Evolutionary conservation across 2,888 invertebrate species (phyloP).

Genomic region (Blastobasis adustella): DNA sequence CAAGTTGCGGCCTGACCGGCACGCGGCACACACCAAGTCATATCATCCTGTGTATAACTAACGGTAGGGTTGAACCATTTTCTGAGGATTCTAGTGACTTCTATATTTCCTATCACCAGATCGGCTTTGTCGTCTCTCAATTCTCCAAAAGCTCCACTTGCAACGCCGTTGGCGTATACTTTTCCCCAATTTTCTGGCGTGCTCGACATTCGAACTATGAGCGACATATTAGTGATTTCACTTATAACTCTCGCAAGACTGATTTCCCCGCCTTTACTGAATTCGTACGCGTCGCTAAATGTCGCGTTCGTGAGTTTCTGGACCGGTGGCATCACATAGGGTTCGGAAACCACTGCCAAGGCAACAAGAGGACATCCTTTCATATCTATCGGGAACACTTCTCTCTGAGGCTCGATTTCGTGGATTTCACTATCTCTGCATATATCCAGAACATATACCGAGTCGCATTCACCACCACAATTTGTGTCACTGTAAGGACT

Average conservation of each 20-base stretch:
- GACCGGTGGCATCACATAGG: conserved; percentile 61
- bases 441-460: conserved; percentile 54
- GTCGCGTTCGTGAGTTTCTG: conserved; percentile 30
- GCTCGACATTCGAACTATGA: conserved; percentile 51
- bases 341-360: conserved; percentile 61
- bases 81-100: conserved; percentile 56
- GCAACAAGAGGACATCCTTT: conserved; percentile 57
- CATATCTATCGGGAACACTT: conserved; percentile 57
- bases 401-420: conserved; percentile 37
- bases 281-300: conserved; percentile 51
- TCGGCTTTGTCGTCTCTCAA: conserved; percentile 50
- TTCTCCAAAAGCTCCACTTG: conserved; percentile 49
- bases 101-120: conserved; percentile 62
- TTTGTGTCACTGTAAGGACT: conserved; percentile 55
- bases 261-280: conserved; percentile 58
- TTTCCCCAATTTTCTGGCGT: conserved; percentile 57
- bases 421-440: conserved; percentile 44
- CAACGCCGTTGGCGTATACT: conserved; percentile 45
- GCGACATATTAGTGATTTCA: conserved; percentile 61
- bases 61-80: conserved; percentile 64
- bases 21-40: conserved; percentile 64
- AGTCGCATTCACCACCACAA: conserved; percentile 55
- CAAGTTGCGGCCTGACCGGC: conserved; percentile 59
- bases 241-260: conserved; percentile 63
- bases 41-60: conserved; percentile 66